A percentile compares a stretch with the other conserved stretches of the same genome.
phyloP scores from a whole-genome alignment of 2,797 vertebrate species.

The Phalanger gymnotis region DNA sequence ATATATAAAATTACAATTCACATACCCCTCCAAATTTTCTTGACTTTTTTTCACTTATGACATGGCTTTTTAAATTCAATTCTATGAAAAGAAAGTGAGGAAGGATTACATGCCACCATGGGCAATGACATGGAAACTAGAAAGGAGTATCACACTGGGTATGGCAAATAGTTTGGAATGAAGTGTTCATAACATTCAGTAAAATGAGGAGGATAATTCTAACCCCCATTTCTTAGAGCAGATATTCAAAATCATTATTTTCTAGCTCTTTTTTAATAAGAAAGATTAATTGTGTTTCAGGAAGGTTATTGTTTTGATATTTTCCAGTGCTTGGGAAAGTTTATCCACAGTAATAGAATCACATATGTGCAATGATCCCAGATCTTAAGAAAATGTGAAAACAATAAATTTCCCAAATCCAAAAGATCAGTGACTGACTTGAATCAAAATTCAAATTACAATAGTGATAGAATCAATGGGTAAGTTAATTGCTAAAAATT shows the following conservation, averaged over 20 bases:
- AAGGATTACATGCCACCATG: neutral
- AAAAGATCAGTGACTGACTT: conserved; percentile 35
- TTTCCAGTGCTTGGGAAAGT: neutral
- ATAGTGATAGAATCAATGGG: conserved; percentile 36
- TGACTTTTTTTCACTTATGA: neutral
- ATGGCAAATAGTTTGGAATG: neutral
- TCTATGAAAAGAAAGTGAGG: neutral
- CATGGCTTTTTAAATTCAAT: neutral
- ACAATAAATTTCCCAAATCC: neutral
- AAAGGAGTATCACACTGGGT: neutral
- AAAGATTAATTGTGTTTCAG: neutral
- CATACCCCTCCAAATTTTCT: neutral
- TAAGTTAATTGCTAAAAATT: conserved; percentile 66
- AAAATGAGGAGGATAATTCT: neutral
- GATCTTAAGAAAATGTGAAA: neutral
- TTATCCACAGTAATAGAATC: neutral
- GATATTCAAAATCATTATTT: neutral
- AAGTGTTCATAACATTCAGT: neutral
- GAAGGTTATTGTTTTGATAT: neutral
- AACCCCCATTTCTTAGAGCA: neutral
- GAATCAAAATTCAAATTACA: conserved; percentile 62
- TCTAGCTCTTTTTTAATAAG: neutral
- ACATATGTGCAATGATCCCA: neutral
- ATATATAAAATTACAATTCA: neutral
- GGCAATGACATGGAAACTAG: neutral